phyloP scores from a whole-genome alignment of 2,888 invertebrate species.

The Anodontia alba region DNA sequence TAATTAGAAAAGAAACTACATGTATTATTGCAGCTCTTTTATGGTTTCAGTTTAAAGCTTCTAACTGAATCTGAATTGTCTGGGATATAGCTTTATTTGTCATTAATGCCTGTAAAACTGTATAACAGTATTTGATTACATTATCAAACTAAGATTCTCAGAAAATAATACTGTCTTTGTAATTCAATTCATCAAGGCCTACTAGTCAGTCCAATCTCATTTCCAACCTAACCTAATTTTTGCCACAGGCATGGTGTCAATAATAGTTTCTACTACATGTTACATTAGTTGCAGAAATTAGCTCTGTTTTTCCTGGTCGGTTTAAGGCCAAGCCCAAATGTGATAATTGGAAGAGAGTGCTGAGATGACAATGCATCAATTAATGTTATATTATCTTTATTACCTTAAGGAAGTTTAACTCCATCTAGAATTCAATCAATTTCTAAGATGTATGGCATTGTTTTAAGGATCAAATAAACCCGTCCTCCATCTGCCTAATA shows the following conservation, averaged over 20 bases:
- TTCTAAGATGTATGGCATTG: no score
- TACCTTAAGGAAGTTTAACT: no score
- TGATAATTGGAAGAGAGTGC: no score
- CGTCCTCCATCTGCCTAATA: no score
- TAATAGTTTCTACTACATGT: no score
- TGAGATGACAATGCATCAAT: no score
- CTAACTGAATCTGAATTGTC: background rate
- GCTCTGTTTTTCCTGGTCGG: no score
- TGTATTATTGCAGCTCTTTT: background rate
- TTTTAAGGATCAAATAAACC: no score
- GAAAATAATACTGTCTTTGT: background rate
- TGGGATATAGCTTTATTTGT: background rate
- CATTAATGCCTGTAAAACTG: background rate
- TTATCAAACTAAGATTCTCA: background rate
- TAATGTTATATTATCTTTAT: no score
- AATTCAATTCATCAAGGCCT: constrained; percentile 1
- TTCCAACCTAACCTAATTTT: background rate
- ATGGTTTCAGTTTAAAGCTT: background rate
- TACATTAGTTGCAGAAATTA: no score
- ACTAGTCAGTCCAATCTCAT: background rate
- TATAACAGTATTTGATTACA: background rate
- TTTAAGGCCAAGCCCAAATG: no score
- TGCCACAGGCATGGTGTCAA: background rate
- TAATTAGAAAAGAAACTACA: background rate
- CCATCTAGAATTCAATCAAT: no score